phyloP scores from a whole-genome alignment of 2,113 vertebrate genomes.

The Engraulis encrasicolus region DNA sequence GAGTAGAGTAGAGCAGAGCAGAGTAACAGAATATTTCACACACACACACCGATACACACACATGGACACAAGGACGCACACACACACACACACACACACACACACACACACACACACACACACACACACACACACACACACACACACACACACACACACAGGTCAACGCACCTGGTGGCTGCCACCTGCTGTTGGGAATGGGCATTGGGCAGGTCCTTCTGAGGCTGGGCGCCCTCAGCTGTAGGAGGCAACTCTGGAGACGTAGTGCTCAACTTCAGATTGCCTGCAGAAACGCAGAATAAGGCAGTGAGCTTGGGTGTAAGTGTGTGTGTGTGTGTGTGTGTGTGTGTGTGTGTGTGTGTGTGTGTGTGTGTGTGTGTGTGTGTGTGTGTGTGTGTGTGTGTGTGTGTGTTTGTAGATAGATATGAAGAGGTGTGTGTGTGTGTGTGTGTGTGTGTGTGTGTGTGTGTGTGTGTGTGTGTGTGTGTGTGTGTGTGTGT shows the following conservation, averaged over 20 bases:
- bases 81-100: conserved; percentile 15
- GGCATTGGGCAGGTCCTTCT: conserved; percentile 82
- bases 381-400: no score
- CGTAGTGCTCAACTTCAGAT: conserved; percentile 87
- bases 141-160: background rate
- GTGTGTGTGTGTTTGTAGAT: no score
- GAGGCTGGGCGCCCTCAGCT: conserved; percentile 66
- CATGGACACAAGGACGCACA: background rate
- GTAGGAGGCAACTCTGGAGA: conserved; percentile 86
- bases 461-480: no score
- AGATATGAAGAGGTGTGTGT: no score
- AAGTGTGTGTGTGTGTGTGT: no score
- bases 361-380: no score
- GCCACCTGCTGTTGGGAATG: conserved; percentile 88
- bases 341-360: no score
- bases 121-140: background rate
- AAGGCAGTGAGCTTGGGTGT: no score
- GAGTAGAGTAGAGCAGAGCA: no score
- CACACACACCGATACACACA: background rate
- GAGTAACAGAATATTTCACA: no score
- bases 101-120: background rate
- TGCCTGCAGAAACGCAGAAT: conserved; percentile 58
- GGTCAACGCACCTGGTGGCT: conserved; percentile 67
- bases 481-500: no score
- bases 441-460: no score